These are phyloP conservation scores for Troides helena DNA, from an alignment of 2,888 invertebrate genomes.

Conservation along the genomic window DNA sequence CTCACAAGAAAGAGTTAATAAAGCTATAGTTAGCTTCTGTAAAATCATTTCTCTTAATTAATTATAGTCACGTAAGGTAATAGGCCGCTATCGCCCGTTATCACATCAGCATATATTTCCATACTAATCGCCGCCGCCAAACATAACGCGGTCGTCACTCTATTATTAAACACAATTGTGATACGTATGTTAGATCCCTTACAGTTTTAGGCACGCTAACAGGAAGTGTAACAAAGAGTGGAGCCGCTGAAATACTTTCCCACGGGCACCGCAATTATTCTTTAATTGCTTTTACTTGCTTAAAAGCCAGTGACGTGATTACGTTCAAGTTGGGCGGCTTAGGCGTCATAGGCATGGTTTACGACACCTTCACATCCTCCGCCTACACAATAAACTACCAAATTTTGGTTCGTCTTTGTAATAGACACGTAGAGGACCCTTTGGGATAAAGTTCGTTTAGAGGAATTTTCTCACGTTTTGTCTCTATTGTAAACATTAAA, in stretches of 20 bases:
- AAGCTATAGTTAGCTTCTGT: constrained; percentile 18
- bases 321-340: constrained; percentile 68
- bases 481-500: constrained; percentile 68
- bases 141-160: constrained; percentile 28
- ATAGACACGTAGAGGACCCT: constrained; percentile 60
- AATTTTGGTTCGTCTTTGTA: constrained; percentile 59
- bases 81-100: constrained; percentile 28
- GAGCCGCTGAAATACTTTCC: constrained; percentile 56
- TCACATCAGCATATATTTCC: constrained; percentile 33
- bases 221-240: constrained; percentile 49
- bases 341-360: constrained; percentile 61
- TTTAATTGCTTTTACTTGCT: constrained; percentile 67
- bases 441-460: constrained; percentile 61
- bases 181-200: constrained; percentile 26
- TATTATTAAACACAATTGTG: constrained; percentile 27
- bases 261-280: constrained; percentile 59
- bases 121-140: constrained; percentile 30
- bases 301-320: constrained; percentile 73
- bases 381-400: constrained; percentile 60
- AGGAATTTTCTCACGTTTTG: constrained; percentile 75
- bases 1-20: constrained; percentile 13
- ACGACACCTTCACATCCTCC: constrained; percentile 66
- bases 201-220: constrained; percentile 36
- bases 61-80: constrained; percentile 30
- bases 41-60: constrained; percentile 27